Conservation (phyloP, 2,797 vertebrate species). For the Channallabes apus region DNA sequence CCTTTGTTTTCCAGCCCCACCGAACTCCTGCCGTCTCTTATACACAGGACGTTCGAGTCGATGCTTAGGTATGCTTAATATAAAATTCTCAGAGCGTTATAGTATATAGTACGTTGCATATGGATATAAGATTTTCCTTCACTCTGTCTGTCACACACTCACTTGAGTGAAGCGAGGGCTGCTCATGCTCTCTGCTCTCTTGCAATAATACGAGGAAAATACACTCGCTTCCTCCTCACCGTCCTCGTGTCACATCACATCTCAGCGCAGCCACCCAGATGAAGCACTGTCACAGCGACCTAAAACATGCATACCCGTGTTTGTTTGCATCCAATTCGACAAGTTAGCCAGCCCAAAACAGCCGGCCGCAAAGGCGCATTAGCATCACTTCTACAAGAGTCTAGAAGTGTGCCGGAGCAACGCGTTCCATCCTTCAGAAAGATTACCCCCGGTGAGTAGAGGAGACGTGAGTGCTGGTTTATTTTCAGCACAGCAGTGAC, state of each 20-base stretch:
- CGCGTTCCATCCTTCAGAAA: not conserved
- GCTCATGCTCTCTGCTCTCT: constrained; percentile 22
- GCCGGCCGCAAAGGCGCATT: not conserved
- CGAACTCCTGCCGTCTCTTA: constrained; percentile 41
- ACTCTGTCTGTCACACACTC: constrained; percentile 9
- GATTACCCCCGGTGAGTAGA: not conserved
- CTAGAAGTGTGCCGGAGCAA: not conserved
- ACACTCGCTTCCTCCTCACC: constrained; percentile 17
- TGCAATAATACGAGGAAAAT: constrained; percentile 28
- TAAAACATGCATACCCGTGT: not conserved
- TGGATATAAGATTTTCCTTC: constrained; percentile 19
- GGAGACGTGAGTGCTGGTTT: not conserved
- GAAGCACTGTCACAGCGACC: constrained; percentile 28
- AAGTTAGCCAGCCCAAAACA: not conserved
- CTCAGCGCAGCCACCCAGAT: constrained; percentile 22
- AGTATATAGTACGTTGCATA: not conserved
- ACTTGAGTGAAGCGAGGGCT: constrained; percentile 32
- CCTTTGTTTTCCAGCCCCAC: constrained; percentile 42
- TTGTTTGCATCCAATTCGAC: not conserved
- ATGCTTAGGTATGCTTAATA: constrained; percentile 13
- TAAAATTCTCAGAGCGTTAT: constrained; percentile 4
- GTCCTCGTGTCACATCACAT: constrained; percentile 33
- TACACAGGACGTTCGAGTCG: constrained; percentile 21
- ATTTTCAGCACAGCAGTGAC: not conserved
- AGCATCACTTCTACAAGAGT: not conserved